Conservation (phyloP, 2,888 invertebrate genomes). For the Seira sanloemensis region DNA sequence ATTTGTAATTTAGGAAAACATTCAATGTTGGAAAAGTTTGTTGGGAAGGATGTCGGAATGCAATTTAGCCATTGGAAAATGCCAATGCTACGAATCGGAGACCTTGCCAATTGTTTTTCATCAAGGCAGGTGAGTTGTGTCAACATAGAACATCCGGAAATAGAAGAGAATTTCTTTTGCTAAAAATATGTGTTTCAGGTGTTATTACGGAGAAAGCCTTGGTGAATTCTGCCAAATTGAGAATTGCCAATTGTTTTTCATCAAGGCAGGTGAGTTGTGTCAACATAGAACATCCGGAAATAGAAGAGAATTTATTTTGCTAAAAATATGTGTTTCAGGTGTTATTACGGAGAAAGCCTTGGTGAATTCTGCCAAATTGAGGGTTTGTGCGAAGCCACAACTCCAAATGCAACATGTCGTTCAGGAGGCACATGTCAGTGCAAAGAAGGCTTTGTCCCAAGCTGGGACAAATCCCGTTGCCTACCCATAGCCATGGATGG, state of each 20-base stretch:
- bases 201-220: slow-evolving; percentile 71
- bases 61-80: slow-evolving; percentile 57
- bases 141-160: background rate
- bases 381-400: slow-evolving; percentile 69
- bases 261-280: background rate
- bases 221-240: background rate
- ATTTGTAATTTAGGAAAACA: slow-evolving; percentile 35
- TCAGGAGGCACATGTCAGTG: slow-evolving; percentile 69
- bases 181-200: slow-evolving; percentile 62
- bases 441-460: slow-evolving; percentile 62
- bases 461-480: slow-evolving; percentile 72
- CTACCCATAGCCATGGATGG: slow-evolving; percentile 69
- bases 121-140: slow-evolving; percentile 67
- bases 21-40: slow-evolving; percentile 70
- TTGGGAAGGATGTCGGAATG: slow-evolving; percentile 71
- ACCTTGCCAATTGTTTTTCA: slow-evolving; percentile 71
- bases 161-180: background rate
- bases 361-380: slow-evolving; percentile 73
- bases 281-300: background rate
- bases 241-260: background rate
- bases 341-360: slow-evolving; percentile 72
- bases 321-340: slow-evolving; percentile 62
- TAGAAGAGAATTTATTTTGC: background rate
- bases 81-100: slow-evolving; percentile 71
- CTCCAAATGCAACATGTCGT: slow-evolving; percentile 67